Percentiles rank a stretch among this genome's conserved stretches.
phyloP scores from a whole-genome alignment of 1,140 invertebrate species.

The Heterodera schachtii region DNA sequence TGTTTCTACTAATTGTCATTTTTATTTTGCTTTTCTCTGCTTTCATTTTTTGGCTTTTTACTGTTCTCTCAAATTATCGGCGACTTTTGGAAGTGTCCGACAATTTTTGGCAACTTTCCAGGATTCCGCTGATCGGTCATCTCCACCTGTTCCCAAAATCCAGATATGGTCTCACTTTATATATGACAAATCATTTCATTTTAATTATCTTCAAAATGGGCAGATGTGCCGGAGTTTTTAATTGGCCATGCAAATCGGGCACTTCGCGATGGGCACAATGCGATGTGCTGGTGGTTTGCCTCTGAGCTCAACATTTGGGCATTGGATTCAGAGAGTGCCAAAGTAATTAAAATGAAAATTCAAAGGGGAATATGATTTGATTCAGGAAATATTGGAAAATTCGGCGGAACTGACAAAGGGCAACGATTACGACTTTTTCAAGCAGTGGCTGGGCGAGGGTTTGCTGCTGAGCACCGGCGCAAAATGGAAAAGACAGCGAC shows the following conservation, averaged over 20 bases:
- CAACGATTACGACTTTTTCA: conserved; percentile 42
- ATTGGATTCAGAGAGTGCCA: conserved; percentile 2
- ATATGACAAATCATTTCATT: not conserved
- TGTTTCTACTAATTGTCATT: too few species aligned
- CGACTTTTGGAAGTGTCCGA: not conserved
- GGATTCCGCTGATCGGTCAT: conserved; percentile 3
- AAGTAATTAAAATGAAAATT: not conserved
- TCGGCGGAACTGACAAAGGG: conserved; percentile 41
- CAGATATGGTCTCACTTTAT: not conserved
- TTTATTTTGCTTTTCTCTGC: too few species aligned
- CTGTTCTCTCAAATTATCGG: not conserved
- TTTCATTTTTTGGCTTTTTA: too few species aligned
- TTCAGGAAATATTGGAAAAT: conserved; percentile 37
- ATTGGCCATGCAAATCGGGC: not conserved
- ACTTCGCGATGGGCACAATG: not conserved
- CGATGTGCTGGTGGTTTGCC: conserved; percentile 4
- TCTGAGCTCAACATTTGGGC: not conserved
- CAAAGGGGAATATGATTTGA: too few species aligned
- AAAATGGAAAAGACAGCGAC: conserved; percentile 79
- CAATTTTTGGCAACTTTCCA: not conserved
- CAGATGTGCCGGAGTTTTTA: not conserved
- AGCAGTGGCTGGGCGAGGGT: conserved; percentile 43
- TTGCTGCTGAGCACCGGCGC: conserved; percentile 70
- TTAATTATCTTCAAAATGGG: not conserved
- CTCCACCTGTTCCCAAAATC: conserved; percentile 3